These are phyloP conservation scores for Morone saxatilis DNA, from an alignment of 2,113 vertebrate genomes.

Conservation along the genomic window DNA sequence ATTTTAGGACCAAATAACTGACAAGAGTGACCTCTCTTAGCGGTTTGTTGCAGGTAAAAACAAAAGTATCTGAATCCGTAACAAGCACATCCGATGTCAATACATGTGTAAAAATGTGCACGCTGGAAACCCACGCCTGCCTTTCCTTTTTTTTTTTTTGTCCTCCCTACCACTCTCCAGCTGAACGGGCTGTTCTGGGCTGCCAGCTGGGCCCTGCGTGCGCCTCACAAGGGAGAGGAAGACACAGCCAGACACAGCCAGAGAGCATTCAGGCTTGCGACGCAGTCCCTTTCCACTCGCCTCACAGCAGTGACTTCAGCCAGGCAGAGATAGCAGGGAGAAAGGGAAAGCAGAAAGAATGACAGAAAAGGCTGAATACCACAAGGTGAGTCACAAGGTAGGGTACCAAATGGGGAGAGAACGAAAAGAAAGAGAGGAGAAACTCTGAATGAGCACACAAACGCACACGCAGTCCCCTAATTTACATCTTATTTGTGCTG, in stretches of 20 bases:
- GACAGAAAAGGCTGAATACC: conserved; percentile 2
- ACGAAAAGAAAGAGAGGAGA: background rate
- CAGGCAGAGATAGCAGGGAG: conserved; percentile 21
- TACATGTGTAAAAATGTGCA: conserved; percentile 26
- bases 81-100: conserved; percentile 9
- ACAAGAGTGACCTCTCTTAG: background rate
- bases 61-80: conserved; percentile 3
- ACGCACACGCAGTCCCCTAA: background rate
- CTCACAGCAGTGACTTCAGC: conserved; percentile 48
- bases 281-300: conserved; percentile 48
- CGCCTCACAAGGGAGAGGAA: conserved; percentile 62
- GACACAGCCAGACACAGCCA: conserved; percentile 58
- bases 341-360: conserved; percentile 3
- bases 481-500: conserved; percentile 39
- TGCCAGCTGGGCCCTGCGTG: conserved; percentile 75
- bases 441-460: background rate
- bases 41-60: background rate
- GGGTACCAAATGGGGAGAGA: background rate
- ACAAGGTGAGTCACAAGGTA: conserved; percentile 23
- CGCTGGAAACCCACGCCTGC: background rate
- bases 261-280: conserved; percentile 66
- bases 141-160: background rate
- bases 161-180: conserved; percentile 31
- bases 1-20: background rate
- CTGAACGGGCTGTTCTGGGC: conserved; percentile 66